These are phyloP conservation scores for Brevimyrus niger DNA, from an alignment of 2,113 vertebrate species.

Conservation along the genomic window DNA sequence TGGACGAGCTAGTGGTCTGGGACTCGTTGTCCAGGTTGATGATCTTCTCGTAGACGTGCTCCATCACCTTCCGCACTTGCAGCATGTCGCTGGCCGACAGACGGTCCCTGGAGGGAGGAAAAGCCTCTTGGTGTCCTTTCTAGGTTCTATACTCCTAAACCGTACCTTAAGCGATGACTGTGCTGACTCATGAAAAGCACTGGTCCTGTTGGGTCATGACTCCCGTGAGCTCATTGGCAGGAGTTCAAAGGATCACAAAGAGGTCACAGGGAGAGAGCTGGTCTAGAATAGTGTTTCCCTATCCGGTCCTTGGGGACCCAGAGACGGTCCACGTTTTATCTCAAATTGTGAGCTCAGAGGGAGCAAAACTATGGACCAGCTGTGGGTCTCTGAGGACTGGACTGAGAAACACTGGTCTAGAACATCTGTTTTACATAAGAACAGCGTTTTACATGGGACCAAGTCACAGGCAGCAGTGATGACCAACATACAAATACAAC, in stretches of 20 bases:
- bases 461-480: background rate
- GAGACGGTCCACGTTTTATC: no score
- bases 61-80: slow-evolving; percentile 97
- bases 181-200: background rate
- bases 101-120: slow-evolving; percentile 74
- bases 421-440: background rate
- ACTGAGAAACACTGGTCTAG: background rate
- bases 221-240: background rate
- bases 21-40: slow-evolving; percentile 93
- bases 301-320: no score
- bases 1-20: slow-evolving; percentile 85
- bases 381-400: background rate
- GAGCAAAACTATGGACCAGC: no score
- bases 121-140: background rate
- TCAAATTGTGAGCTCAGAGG: no score
- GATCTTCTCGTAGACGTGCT: slow-evolving; percentile 97
- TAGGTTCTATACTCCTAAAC: background rate
- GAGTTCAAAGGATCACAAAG: background rate
- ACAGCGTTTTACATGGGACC: no score
- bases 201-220: background rate
- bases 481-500: background rate
- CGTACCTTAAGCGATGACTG: background rate
- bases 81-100: slow-evolving; percentile 98
- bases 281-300: background rate
- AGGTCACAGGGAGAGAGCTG: background rate